A percentile compares a stretch with the other conserved stretches of the same genome.
These are phyloP conservation scores for Pegea sp. DNA, from an alignment of 23 tunicate species.

Conservation along the genomic window DNA sequence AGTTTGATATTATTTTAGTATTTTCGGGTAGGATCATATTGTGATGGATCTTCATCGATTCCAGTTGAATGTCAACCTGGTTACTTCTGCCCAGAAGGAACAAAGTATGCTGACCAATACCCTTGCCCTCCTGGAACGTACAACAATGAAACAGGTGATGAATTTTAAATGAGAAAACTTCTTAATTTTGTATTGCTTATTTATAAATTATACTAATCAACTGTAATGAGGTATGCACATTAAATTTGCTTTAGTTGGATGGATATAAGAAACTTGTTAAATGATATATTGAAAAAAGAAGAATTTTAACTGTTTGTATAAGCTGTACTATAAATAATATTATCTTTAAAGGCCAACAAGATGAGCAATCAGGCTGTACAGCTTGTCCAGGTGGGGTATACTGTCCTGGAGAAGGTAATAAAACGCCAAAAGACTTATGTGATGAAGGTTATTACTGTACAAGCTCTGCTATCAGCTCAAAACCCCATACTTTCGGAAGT, in stretches of 20 bases:
- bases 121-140: constrained; percentile 77
- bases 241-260: no score
- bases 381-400: constrained; percentile 50
- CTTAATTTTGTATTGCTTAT: neutral
- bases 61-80: constrained; percentile 41
- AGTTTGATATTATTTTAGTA: neutral
- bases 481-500: constrained; percentile 35
- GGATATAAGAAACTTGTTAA: no score
- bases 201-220: no score
- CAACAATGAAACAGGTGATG: constrained; percentile 54
- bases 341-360: neutral
- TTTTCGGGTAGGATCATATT: constrained; percentile 40
- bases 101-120: constrained; percentile 15
- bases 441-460: constrained; percentile 59
- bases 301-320: no score
- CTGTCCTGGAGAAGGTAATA: constrained; percentile 52
- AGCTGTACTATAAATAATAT: no score
- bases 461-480: constrained; percentile 21
- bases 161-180: neutral
- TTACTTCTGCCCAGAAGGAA: constrained; percentile 49
- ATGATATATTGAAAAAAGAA: no score
- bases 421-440: constrained; percentile 28
- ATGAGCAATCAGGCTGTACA: constrained; percentile 8
- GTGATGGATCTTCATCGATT: constrained; percentile 51
- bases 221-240: no score